Percentiles rank a stretch among this genome's conserved stretches.
Evolutionary conservation across 1,140 invertebrate species (phyloP).

Genomic region (Sitodiplosis mosellana): DNA sequence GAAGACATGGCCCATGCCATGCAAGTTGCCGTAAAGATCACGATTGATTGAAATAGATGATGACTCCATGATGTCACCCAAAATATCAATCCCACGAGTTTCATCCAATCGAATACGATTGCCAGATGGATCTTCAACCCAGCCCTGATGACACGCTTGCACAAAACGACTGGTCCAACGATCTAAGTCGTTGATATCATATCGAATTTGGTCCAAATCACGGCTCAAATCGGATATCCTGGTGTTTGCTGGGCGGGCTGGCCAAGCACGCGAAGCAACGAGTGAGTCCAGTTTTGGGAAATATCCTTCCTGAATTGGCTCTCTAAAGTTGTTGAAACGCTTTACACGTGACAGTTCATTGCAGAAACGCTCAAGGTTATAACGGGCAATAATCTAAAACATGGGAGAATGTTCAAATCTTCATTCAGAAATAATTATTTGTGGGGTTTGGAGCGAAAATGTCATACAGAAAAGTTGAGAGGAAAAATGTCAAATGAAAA

Average conservation of each 20-base stretch:
- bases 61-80: constrained; percentile 64
- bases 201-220: constrained; percentile 8
- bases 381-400: constrained; percentile 30
- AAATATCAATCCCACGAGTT: constrained; percentile 50
- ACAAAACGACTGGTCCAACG: constrained; percentile 21
- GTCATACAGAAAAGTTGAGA: too few species aligned
- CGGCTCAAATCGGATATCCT: constrained; percentile 10
- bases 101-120: constrained; percentile 37
- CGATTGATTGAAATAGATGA: constrained; percentile 48
- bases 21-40: constrained; percentile 47
- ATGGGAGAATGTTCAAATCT: neutral
- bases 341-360: constrained; percentile 26
- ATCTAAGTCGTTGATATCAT: constrained; percentile 14
- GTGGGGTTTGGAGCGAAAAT: neutral
- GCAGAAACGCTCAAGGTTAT: constrained; percentile 33
- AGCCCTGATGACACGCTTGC: constrained; percentile 25
- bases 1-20: constrained; percentile 34
- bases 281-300: constrained; percentile 28
- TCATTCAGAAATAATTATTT: neutral
- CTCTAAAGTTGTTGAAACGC: constrained; percentile 27
- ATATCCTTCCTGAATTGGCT: constrained; percentile 33
- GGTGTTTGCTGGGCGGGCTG: constrained; percentile 21
- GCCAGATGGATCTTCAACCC: constrained; percentile 20
- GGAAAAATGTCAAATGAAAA: neutral
- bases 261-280: constrained; percentile 26